Conservation (phyloP, 2,888 invertebrate species). For the Cataglyphis altisquamis region DNA sequence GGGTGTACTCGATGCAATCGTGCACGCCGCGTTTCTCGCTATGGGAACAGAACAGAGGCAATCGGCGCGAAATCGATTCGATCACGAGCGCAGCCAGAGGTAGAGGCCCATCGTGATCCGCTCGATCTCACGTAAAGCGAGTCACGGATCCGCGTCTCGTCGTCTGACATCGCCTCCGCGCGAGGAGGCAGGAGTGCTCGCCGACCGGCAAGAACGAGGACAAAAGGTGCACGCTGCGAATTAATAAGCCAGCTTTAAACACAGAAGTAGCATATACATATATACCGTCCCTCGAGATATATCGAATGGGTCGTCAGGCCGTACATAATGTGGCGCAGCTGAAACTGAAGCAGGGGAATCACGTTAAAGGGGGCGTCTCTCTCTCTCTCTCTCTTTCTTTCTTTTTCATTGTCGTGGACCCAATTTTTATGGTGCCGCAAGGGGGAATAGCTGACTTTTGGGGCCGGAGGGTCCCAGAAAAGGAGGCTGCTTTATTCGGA, state of each 20-base stretch:
- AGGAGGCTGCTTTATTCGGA: slow-evolving; percentile 16
- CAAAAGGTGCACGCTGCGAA: slow-evolving; percentile 79
- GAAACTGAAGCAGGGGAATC: slow-evolving; percentile 66
- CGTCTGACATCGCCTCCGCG: slow-evolving; percentile 40
- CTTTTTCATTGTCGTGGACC: slow-evolving; percentile 65
- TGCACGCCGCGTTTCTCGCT: slow-evolving; percentile 65
- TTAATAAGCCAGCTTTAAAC: slow-evolving; percentile 84
- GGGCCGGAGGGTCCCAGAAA: slow-evolving; percentile 47
- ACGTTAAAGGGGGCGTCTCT: slow-evolving; percentile 62
- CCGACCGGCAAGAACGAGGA: slow-evolving; percentile 44
- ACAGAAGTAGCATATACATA: slow-evolving; percentile 62
- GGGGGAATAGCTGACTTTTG: slow-evolving; percentile 62
- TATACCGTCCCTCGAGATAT: slow-evolving; percentile 35
- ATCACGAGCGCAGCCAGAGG: slow-evolving; percentile 67
- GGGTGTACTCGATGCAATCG: slow-evolving; percentile 44
- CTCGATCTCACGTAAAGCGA: slow-evolving; percentile 68
- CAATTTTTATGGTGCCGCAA: slow-evolving; percentile 43
- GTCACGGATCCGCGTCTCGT: slow-evolving; percentile 69
- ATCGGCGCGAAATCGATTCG: slow-evolving; percentile 74
- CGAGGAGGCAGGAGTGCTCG: not conserved
- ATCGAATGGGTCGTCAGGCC: slow-evolving; percentile 76
- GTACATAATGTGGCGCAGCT: slow-evolving; percentile 84
- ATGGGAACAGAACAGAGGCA: slow-evolving; percentile 62
- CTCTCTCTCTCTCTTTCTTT: slow-evolving; percentile 19
- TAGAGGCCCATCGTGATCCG: slow-evolving; percentile 63